Conservation (phyloP, 2,113 vertebrate species). For the Trematomus loennbergii region DNA sequence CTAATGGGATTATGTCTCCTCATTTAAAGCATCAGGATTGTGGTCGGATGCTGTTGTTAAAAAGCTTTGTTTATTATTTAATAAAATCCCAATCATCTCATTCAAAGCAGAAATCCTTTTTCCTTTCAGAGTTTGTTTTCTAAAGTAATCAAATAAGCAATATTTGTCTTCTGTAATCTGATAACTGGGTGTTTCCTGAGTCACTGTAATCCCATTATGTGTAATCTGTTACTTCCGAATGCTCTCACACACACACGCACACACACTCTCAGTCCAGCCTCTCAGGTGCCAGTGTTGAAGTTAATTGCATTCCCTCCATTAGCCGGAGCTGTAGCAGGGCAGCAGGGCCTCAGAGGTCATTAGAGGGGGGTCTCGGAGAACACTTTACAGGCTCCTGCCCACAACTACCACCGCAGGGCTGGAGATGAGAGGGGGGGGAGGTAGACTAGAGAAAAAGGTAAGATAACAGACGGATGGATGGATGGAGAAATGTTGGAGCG, state of each 20-base stretch:
- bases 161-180: conserved; percentile 65
- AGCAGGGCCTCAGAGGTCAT: conserved; percentile 77
- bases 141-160: conserved; percentile 54
- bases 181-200: conserved; percentile 75
- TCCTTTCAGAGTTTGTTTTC: not conserved
- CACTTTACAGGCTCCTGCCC: conserved; percentile 42
- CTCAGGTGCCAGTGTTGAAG: conserved; percentile 78
- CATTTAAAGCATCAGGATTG: conserved; percentile 42
- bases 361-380: conserved; percentile 64
- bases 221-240: conserved; percentile 76
- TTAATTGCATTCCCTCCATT: conserved; percentile 86
- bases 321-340: conserved; percentile 71
- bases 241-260: conserved; percentile 21
- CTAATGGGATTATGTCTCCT: conserved; percentile 71
- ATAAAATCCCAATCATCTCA: conserved; percentile 15
- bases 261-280: conserved; percentile 57
- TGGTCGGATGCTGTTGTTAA: conserved; percentile 11
- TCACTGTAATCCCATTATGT: conserved; percentile 75
- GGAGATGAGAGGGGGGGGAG: conserved; percentile 19
- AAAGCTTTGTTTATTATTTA: conserved; percentile 17
- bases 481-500: not conserved
- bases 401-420: not conserved
- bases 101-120: conserved; percentile 17
- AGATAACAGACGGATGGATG: conserved; percentile 11
- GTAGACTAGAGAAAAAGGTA: not conserved